Conservation (phyloP, 2,888 invertebrate species). For the Malthinus flaveolus region DNA sequence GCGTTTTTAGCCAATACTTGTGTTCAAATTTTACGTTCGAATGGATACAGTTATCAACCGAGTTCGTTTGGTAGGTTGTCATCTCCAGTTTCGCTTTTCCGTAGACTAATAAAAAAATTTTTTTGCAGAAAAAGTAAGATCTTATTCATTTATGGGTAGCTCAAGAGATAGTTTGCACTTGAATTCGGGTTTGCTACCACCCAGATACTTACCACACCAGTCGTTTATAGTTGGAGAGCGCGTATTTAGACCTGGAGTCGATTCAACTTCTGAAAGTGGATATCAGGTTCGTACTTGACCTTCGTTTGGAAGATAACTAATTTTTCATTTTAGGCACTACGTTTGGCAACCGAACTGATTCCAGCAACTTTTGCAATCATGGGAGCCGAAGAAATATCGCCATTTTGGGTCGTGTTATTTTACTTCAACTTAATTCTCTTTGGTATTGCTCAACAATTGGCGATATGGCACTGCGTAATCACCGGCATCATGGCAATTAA, state of each 20-base stretch:
- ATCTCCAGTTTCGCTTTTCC: neutral
- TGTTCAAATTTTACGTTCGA: conserved; percentile 73
- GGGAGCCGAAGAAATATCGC: conserved; percentile 75
- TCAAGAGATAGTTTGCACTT: conserved; percentile 65
- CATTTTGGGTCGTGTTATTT: conserved; percentile 87
- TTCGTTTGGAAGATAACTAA: neutral
- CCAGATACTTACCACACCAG: conserved; percentile 71
- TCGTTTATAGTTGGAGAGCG: conserved; percentile 73
- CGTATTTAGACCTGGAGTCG: conserved; percentile 62
- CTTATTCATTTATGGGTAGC: conserved; percentile 71
- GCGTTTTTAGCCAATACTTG: conserved; percentile 84
- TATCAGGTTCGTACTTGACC: conserved; percentile 62
- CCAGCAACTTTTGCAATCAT: conserved; percentile 81
- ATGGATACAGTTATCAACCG: conserved; percentile 76
- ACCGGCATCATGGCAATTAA: conserved; percentile 82
- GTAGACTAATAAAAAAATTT: conserved; percentile 2
- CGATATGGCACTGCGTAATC: conserved; percentile 90
- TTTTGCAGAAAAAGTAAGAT: conserved; percentile 68
- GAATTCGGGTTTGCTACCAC: conserved; percentile 63
- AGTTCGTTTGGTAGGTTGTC: conserved; percentile 79
- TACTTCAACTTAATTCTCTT: conserved; percentile 84
- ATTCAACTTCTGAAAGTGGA: conserved; percentile 66
- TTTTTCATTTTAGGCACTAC: conserved; percentile 59
- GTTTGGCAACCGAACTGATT: conserved; percentile 87
- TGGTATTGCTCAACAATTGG: conserved; percentile 85